Evolutionary conservation across 2,113 vertebrate genomes (phyloP), one percentile per base, ranked within the genome.

Genomic region (Henicopernis longicauda): DNA sequence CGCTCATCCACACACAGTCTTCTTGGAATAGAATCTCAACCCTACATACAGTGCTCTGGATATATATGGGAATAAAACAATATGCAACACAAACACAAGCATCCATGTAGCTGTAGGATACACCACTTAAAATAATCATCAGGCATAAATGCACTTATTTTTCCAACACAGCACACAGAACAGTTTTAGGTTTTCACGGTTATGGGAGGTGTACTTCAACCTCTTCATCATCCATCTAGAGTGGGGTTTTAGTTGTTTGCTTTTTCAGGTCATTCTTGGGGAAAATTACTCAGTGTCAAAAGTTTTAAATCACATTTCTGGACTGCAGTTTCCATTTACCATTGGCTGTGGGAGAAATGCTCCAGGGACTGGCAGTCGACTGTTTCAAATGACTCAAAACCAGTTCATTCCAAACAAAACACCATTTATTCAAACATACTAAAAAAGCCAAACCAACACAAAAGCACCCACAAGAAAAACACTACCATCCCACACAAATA

Each of bases 361-460:
- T 44, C 26, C 6, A 16, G 79, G 58, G 58, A n/a, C 42, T 42
- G 58, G 25, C 27, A 89, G 57, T 5, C 15, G 1, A 10, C 17
- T 50, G 9, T 23, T 61, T 38, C 15, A 73, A 77, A 73, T 40
- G 4, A 61, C 84, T 69, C 76, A 59, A 89, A 72, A 9, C 6
- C 17, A 9, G 9, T n/a, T 69, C 5, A 14, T 49, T 55, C 14
- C 25, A 42, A 61, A n/a, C 31, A 78, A 36, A 17, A 11, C 10
- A 20, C 15, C 7, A 19, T n/a, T 74, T 67, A 65, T 69, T 63
- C 18, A 50, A 47, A 73, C 10, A 0, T 29, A 50, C 9, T 16
- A 6, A 47, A 59, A 58, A 59, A 7, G 1, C 14, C 4, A 5
- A 34, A 58, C 4, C 36, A 1, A 9, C 4, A 13, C 18, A 1